Conservation (phyloP, 2,113 vertebrate genomes). For the Bambusicola thoracicus region DNA sequence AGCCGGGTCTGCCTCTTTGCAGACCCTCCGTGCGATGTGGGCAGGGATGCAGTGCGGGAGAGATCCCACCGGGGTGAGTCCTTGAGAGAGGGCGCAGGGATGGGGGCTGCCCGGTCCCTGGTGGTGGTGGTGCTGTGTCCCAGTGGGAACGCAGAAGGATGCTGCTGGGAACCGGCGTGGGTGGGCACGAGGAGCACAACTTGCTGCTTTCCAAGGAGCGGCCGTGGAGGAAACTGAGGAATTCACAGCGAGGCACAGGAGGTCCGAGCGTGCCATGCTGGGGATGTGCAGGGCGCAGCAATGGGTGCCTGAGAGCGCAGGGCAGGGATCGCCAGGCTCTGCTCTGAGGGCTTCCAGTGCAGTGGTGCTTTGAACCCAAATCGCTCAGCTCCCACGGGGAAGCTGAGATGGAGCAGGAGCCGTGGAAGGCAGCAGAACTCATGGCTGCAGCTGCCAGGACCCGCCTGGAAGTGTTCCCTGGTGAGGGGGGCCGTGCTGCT, state of each 20-base stretch:
- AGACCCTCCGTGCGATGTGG: background rate
- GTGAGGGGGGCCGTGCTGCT: background rate
- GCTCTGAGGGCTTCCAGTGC: background rate
- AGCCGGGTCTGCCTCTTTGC: background rate
- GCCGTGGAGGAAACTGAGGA: background rate
- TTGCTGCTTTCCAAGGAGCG: background rate
- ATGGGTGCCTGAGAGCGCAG: background rate
- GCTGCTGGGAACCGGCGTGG: background rate
- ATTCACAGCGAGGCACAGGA: background rate
- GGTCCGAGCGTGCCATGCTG: background rate
- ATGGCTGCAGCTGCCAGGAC: background rate
- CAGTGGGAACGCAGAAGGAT: background rate
- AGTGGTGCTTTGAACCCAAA: constrained; percentile 7
- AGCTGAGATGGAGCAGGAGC: background rate
- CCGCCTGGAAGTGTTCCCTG: background rate
- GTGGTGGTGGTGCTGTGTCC: background rate
- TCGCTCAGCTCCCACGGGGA: background rate
- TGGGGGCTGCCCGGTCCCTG: rapidly evolving
- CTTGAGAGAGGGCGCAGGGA: rapidly evolving
- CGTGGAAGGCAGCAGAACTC: background rate
- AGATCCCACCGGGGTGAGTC: background rate
- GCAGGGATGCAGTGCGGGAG: background rate
- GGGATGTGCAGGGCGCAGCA: background rate
- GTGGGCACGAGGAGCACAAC: background rate
- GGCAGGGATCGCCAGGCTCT: background rate